These are phyloP conservation scores for Congeria kusceri DNA, from an alignment of 2,888 invertebrate genomes.

Conservation along the genomic window DNA sequence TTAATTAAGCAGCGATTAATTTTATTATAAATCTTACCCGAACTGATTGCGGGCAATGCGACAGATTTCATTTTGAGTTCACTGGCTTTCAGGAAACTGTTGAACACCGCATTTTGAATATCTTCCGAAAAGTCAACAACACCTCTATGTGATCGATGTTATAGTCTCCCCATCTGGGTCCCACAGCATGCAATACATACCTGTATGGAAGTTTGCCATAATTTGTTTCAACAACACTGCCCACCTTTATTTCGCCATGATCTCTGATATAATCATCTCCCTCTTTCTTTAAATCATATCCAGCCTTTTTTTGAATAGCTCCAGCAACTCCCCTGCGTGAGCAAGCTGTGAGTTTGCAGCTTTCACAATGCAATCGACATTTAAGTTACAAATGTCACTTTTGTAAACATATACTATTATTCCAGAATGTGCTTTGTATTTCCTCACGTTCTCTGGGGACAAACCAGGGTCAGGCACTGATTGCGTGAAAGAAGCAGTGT, in stretches of 20 bases:
- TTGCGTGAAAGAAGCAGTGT: too few species aligned
- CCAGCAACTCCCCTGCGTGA: constrained; percentile 53
- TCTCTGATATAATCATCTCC: constrained; percentile 23
- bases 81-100: constrained; percentile 39
- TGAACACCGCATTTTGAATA: constrained; percentile 32
- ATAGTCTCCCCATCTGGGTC: constrained; percentile 50
- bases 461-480: too few species aligned
- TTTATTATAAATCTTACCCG: constrained; percentile 51
- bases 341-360: constrained; percentile 49
- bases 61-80: constrained; percentile 30
- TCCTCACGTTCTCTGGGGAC: neutral
- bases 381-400: constrained; percentile 25
- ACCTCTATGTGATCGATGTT: neutral
- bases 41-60: constrained; percentile 67
- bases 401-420: constrained; percentile 32
- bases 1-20: neutral
- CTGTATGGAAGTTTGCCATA: constrained; percentile 41
- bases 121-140: constrained; percentile 19
- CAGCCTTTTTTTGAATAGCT: constrained; percentile 47
- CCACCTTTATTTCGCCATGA: constrained; percentile 29
- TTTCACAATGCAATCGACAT: constrained; percentile 59
- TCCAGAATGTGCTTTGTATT: constrained; percentile 18
- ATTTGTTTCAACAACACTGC: constrained; percentile 26
- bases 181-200: constrained; percentile 59
- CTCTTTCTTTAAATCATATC: constrained; percentile 27